Conservation (phyloP, 2,797 vertebrate species). For the Pampus argenteus region DNA sequence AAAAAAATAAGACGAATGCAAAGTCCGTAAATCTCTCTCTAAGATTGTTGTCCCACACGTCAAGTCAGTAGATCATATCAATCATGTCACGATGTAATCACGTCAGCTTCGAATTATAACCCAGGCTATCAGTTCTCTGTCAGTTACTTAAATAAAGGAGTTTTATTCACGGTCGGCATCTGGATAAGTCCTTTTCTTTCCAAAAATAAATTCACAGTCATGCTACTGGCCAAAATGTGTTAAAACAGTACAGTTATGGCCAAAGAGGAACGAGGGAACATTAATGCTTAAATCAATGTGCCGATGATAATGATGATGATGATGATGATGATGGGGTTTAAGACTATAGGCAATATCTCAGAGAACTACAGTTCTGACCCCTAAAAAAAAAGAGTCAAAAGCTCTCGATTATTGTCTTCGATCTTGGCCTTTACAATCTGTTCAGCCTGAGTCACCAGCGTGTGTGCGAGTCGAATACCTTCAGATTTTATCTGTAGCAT, state of each 20-base stretch:
- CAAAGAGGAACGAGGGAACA: slow-evolving; percentile 15
- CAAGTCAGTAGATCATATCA: not conserved
- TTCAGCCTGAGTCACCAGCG: not conserved
- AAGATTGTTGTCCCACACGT: too few relatives aligned
- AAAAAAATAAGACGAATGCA: not conserved
- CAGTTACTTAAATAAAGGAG: slow-evolving; percentile 1
- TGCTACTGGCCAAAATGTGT: not conserved
- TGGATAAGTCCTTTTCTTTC: not conserved
- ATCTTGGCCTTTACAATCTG: not conserved
- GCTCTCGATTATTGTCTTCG: slow-evolving; percentile 3
- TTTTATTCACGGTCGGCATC: slow-evolving; percentile 4
- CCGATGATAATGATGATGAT: too few relatives aligned
- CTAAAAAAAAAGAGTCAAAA: not conserved
- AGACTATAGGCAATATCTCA: not conserved
- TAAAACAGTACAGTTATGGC: not conserved
- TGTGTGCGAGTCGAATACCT: too few relatives aligned
- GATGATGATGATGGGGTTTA: slow-evolving; percentile 4
- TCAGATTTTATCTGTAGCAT: slow-evolving; percentile 21
- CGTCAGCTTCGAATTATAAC: not conserved
- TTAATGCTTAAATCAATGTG: not conserved
- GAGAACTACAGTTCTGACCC: not conserved
- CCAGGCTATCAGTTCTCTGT: not conserved
- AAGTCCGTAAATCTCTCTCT: not conserved
- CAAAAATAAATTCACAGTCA: not conserved
- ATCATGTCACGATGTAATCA: not conserved